Percentiles rank a stretch among this genome's conserved stretches.
Evolutionary conservation across 2,888 invertebrate species (phyloP).

Genomic region (Andricus curvator): DNA sequence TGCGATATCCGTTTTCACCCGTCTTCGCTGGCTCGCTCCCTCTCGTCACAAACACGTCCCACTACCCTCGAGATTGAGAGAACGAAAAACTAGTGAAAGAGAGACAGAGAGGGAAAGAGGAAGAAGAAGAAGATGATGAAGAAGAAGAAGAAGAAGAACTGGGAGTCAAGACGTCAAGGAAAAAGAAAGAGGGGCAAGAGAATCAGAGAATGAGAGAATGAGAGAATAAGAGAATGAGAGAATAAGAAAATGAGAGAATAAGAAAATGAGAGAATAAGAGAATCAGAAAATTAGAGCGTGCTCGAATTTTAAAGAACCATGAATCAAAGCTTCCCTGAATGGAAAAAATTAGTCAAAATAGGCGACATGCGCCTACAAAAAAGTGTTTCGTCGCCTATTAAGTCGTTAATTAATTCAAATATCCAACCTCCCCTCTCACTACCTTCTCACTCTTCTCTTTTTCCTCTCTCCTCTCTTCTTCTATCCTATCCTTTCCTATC

Average conservation of each 20-base stretch:
- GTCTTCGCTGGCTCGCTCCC: slow-evolving; percentile 55
- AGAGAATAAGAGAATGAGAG: not conserved
- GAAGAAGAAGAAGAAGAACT: slow-evolving; percentile 38
- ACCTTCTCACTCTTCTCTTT: too few species aligned
- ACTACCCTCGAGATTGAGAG: slow-evolving; percentile 52
- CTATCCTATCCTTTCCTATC: too few species aligned
- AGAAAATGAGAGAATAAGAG: too few species aligned
- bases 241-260: not conserved
- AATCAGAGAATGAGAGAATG: not conserved
- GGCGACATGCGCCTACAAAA: too few species aligned
- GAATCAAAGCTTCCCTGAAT: too few species aligned
- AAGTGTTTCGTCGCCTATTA: too few species aligned
- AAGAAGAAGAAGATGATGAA: slow-evolving; percentile 41
- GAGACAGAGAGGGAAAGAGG: slow-evolving; percentile 45
- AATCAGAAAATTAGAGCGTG: not conserved
- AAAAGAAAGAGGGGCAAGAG: not conserved
- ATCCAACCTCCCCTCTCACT: too few species aligned
- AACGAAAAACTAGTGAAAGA: slow-evolving; percentile 48
- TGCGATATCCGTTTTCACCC: slow-evolving; percentile 67
- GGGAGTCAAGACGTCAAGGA: not conserved
- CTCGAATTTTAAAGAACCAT: too few species aligned
- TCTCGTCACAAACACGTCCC: slow-evolving; percentile 53
- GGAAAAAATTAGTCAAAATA: too few species aligned
- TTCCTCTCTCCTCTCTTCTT: too few species aligned
- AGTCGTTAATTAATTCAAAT: too few species aligned